Percentiles rank a stretch among this genome's conserved stretches.
Evolutionary conservation across 2,888 invertebrate genomes (phyloP).

Genomic region (Drosophila paranaensis): DNA sequence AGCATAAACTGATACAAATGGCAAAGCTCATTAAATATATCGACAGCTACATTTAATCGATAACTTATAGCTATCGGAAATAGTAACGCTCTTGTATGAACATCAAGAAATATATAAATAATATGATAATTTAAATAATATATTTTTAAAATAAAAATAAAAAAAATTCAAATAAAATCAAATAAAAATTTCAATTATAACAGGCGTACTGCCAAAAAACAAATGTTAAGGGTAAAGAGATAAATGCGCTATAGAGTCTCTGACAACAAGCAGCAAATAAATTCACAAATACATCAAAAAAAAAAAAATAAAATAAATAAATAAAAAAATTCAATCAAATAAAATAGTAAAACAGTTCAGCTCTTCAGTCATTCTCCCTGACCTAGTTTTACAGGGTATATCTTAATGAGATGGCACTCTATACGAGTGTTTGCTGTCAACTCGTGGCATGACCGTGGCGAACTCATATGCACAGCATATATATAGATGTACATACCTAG

Average conservation of each 20-base stretch:
- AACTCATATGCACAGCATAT: constrained; percentile 1
- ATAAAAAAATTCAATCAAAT: not conserved
- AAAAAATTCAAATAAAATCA: not conserved
- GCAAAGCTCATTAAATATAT: not conserved
- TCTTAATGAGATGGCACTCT: not conserved
- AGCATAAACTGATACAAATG: not conserved
- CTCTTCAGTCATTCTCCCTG: not conserved
- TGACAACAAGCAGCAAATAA: too few species aligned
- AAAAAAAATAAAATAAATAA: not conserved
- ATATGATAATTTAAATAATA: not conserved
- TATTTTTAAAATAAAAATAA: not conserved
- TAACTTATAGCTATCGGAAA: not conserved
- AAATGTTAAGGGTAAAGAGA: too few species aligned
- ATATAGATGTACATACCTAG: constrained; percentile 26
- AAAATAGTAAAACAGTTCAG: too few species aligned
- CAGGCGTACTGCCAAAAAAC: too few species aligned
- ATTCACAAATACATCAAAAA: too few species aligned
- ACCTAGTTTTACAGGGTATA: not conserved
- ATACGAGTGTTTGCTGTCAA: not conserved
- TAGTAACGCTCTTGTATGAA: not conserved
- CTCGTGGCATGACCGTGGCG: not conserved
- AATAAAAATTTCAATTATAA: too few species aligned
- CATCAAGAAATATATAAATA: not conserved
- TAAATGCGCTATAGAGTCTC: too few species aligned
- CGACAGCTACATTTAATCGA: not conserved